Base-by-base conservation (phyloP, 2,113 vertebrate genomes). In the Piprites chloris region DNA sequence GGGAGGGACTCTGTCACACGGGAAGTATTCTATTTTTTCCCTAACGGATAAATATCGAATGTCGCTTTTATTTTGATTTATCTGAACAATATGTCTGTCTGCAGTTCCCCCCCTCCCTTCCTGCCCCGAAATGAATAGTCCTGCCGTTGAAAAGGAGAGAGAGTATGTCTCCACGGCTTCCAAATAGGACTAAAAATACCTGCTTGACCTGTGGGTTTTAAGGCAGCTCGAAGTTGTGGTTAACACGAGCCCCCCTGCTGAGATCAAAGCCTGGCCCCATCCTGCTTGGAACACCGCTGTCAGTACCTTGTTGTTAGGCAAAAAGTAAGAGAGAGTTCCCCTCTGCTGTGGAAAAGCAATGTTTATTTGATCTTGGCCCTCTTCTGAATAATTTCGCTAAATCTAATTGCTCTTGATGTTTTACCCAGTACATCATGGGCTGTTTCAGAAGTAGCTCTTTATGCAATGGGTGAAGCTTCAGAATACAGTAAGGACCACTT, bases 351-450 rank as follows among this genome's bases (percentile, higher is more conserved):
- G 74, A 95, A 94, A 91, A 95, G 97, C 92, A 93, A 85, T 93
- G 88, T 96, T 96, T 95, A 94, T 97, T 97, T 98, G 97, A 97
- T 97, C 97, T 96, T 47, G 88, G 77, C 91, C 94, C 95, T 95
- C 95, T 95, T 94, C 93, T 96, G 96, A 97, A 96, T 97, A 97
- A 97, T 96, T 97, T 97, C 85, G 27, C 91, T 95, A 89, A 94
- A 94, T 95, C 94, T 96, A 97, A 97, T 97, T 97, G 96, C 97
- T 96, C 96, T 97, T 97, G 96, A 96, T 97, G 91, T 97, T 93
- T 95, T 74, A 94, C 81, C 87, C 87, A 56, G 96, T 69, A 95
- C 93, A 97, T 85, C 85, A 24, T 4, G 91, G 85, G 93, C 86
- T 96, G 87, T 93, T 96, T 95, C 86, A 95, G 89, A 95, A 94